phyloP scores from a whole-genome alignment of 2,888 invertebrate species.

The Synanthedon myopaeformis region DNA sequence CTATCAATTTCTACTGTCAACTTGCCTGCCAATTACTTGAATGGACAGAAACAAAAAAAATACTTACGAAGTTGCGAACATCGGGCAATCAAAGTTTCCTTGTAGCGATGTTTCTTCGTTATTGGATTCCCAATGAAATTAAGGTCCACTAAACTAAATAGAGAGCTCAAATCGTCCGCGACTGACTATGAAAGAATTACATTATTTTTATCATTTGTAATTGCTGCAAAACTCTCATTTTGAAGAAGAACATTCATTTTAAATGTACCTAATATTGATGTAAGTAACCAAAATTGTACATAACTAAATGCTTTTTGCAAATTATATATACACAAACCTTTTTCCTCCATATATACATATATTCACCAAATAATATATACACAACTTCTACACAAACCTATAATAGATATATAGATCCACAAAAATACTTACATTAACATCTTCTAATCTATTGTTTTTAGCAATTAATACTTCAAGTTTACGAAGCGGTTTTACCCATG shows the following conservation, averaged over 20 bases:
- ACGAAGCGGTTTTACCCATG: slow-evolving; percentile 61
- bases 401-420: no score
- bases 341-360: no score
- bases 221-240: no score
- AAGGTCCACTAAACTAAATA: slow-evolving; percentile 66
- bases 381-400: no score
- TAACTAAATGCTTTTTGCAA: no score
- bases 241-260: no score
- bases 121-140: slow-evolving; percentile 75
- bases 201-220: not conserved
- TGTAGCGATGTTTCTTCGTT: slow-evolving; percentile 72
- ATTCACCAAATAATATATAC: no score
- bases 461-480: slow-evolving; percentile 68
- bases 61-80: slow-evolving; percentile 69
- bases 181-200: slow-evolving; percentile 56
- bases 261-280: no score
- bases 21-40: no score
- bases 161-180: slow-evolving; percentile 64
- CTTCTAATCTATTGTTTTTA: slow-evolving; percentile 68
- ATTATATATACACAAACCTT: no score
- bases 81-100: slow-evolving; percentile 75
- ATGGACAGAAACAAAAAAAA: no score
- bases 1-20: not conserved
- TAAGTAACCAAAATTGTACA: no score
- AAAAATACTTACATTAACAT: slow-evolving; percentile 44